Conservation (phyloP, 2,888 invertebrate species). For the Dasypogon diadema region DNA sequence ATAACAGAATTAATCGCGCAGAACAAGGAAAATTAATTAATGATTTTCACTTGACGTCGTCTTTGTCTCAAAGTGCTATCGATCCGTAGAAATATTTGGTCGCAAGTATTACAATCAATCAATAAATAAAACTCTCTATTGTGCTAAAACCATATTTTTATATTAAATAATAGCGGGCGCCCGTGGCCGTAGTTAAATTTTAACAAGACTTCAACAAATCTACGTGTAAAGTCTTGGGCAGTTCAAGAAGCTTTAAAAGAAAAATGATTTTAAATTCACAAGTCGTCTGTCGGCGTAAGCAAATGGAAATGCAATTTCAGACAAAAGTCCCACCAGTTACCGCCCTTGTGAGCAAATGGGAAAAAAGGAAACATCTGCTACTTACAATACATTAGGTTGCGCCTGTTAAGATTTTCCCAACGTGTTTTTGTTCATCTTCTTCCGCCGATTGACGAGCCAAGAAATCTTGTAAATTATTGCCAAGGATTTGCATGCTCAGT, state of each 20-base stretch:
- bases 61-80: background rate
- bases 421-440: background rate
- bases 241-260: background rate
- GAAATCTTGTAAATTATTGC: slow-evolving; percentile 4
- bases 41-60: background rate
- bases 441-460: background rate
- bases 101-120: too few relatives aligned
- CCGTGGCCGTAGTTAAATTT: too few relatives aligned
- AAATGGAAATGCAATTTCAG: background rate
- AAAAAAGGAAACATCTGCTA: background rate
- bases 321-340: background rate
- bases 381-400: background rate
- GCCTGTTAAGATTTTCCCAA: background rate
- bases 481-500: slow-evolving; percentile 6
- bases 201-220: too few relatives aligned
- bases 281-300: background rate
- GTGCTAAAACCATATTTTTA: too few relatives aligned
- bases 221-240: too few relatives aligned
- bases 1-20: background rate
- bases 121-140: too few relatives aligned
- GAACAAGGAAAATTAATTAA: background rate
- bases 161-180: too few relatives aligned
- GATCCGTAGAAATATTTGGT: background rate
- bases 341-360: background rate
- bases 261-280: background rate